Evolutionary conservation across 2,888 invertebrate species (phyloP), one percentile per base, ranked within the genome.

Genomic region (Cylloceria caligata): DNA sequence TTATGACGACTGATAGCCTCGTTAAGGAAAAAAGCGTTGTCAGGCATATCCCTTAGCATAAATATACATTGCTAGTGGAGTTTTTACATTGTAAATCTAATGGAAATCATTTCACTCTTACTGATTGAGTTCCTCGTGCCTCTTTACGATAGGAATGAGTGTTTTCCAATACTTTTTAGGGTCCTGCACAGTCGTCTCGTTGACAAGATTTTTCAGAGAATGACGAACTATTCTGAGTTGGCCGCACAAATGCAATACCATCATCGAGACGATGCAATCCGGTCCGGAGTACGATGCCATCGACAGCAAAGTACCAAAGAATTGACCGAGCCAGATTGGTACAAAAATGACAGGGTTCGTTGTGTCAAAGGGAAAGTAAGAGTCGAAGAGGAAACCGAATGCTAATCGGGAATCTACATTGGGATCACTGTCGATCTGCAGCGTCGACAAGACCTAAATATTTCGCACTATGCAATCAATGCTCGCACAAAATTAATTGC

Each of bases 191-290:
- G 74, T 81, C 13, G 9, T 65, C 7, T 75, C 75, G 11, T 84
- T 67, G n/a, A 84, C 72, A 27, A 85, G 72, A 83, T 81, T 77
- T 42, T 57, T 80, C 36, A 83, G 30, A 0, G 81, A 81, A 24
- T 42, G 27, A 36, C 81, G 76, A 62, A 81, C 11, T 16, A 80
- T 72, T 19, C 69, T 75, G 6, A 90, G 60, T 73, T 90, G 90
- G 0, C 88, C 88, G 42, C 90, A 90, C 3, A 89, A 27, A 55
- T 90, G 90, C 16, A 89, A 67, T 0, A 90, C 84, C 11, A 89
- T 62, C 11, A 88, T 84, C 1, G 85, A 85, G 2, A 89, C 75
- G 11, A 88, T 86, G 0, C 87, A 82, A 42, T 91, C 90, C 9
- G 87, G 84, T 3, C 85, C 85, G 6, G 89, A 86, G 60, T 88